Conservation (phyloP, 2,113 vertebrate genomes). For the Melanostigma gelatinosum region DNA sequence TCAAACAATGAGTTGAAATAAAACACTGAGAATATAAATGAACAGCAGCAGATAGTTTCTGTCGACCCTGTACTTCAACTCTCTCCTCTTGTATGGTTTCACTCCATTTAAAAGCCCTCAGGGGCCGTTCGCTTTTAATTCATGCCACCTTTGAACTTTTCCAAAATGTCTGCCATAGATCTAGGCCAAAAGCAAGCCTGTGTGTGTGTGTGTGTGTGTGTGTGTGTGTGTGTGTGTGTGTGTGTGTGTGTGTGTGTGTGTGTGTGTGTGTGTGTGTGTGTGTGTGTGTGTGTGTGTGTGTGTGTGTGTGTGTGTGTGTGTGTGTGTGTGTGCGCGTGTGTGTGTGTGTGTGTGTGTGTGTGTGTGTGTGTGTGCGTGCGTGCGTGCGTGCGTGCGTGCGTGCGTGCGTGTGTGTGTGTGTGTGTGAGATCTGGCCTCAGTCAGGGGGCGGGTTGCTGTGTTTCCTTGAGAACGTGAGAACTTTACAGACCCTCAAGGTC, state of each 20-base stretch:
- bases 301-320: constrained; percentile 2
- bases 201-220: constrained; percentile 5
- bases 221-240: constrained; percentile 31
- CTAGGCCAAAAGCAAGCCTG: constrained; percentile 13
- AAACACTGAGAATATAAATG: too few species aligned
- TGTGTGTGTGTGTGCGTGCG: constrained; percentile 27
- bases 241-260: constrained; percentile 26
- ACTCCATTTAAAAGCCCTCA: constrained; percentile 69
- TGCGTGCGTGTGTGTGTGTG: constrained; percentile 26
- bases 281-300: constrained; percentile 32
- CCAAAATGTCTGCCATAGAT: constrained; percentile 66
- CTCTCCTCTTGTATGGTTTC: constrained; percentile 48
- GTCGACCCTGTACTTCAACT: constrained; percentile 7
- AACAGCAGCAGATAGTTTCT: neutral
- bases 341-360: constrained; percentile 11
- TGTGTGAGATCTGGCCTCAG: constrained; percentile 52
- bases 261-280: constrained; percentile 12
- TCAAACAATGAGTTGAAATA: too few species aligned
- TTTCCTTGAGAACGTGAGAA: constrained; percentile 79
- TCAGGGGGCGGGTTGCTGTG: constrained; percentile 32
- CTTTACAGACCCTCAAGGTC: constrained; percentile 79
- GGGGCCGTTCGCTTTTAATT: constrained; percentile 81
- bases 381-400: constrained; percentile 31
- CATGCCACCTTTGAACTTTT: constrained; percentile 76
- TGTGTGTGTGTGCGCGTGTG: constrained; percentile 31